A percentile compares a stretch with the other conserved stretches of the same genome.
Evolutionary conservation across 2,797 vertebrate genomes (phyloP).

Genomic region (Rhincodon typus): DNA sequence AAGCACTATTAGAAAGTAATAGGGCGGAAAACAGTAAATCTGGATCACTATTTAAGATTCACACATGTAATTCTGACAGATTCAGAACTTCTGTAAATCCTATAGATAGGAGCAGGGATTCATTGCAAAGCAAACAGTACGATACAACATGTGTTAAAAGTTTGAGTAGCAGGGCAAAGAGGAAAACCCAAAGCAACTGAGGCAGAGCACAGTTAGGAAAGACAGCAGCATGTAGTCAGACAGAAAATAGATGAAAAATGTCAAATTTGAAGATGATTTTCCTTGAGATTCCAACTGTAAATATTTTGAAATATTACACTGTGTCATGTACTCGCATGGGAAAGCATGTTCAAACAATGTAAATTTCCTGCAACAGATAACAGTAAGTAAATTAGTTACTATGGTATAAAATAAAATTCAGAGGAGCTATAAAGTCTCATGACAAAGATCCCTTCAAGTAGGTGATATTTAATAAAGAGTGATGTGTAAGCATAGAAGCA

Average conservation of each 20-base stretch:
- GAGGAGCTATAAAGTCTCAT: background rate
- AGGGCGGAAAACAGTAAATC: background rate
- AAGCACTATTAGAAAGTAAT: background rate
- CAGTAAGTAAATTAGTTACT: background rate
- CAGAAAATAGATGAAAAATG: background rate
- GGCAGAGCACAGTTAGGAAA: background rate
- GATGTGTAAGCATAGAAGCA: background rate
- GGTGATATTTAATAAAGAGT: background rate
- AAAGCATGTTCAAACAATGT: background rate
- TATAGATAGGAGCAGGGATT: background rate
- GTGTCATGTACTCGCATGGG: background rate
- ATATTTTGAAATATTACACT: background rate
- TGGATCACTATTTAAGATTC: background rate
- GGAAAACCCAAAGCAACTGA: background rate
- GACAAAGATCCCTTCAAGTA: background rate
- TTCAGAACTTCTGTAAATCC: background rate
- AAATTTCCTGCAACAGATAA: background rate
- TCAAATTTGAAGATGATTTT: too few species aligned
- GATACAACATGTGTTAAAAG: background rate
- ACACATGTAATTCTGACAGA: background rate
- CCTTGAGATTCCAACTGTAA: too few species aligned
- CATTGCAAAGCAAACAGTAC: background rate
- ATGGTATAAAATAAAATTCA: background rate
- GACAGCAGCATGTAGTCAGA: background rate
- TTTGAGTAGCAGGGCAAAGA: background rate